Evolutionary conservation across 2,888 invertebrate species (phyloP), one percentile per base, ranked within the genome.

Genomic region (Drosophila flavopinicola): DNA sequence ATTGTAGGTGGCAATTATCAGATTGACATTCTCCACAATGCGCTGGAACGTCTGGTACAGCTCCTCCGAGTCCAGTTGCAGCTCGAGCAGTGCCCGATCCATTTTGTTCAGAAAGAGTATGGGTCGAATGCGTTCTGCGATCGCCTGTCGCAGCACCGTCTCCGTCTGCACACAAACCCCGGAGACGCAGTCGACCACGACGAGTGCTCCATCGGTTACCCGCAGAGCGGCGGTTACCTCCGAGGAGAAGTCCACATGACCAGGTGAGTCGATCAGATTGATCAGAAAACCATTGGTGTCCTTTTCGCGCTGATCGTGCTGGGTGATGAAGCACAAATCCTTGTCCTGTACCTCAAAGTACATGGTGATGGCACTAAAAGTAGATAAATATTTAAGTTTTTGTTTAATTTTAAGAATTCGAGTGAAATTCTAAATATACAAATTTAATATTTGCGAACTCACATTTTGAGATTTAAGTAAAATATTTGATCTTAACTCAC

Each of bases 31-130:
- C 92, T 99, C 99, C 88, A 99, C 98, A 90, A 99, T 99, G 93
- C 99, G 96, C 92, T 98, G 98, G 95, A 99, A 99, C 88, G 97
- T 98, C 92, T 99, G 99, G 93, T 97, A 99, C 54, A 99, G 93
- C 90, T 98, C 98, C 92, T 99, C 99, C 74, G 96, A 94, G 72
- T 97, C 98, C 87, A 99, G 92, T 91, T 99, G 99, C 90, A 99
- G 93, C 92, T 99, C 99, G 33, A 99, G 93, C 64, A 99, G 94
- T 79, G 99, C 99, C 86, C 99, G 96, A 93, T 99, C 99, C 99
- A 99, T 99, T 93, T 99, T 99, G 96, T 99, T 99, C 99, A 99
- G 99, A 95, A 99, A 99, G 87, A 99, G 93, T 82, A 99, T 97
- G 54, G 99, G 99, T 95, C 98, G 99, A 90, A 99, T 99, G 90